Base-by-base conservation (phyloP, 2,888 invertebrate genomes). In the Tanypteryx hageni region DNA sequence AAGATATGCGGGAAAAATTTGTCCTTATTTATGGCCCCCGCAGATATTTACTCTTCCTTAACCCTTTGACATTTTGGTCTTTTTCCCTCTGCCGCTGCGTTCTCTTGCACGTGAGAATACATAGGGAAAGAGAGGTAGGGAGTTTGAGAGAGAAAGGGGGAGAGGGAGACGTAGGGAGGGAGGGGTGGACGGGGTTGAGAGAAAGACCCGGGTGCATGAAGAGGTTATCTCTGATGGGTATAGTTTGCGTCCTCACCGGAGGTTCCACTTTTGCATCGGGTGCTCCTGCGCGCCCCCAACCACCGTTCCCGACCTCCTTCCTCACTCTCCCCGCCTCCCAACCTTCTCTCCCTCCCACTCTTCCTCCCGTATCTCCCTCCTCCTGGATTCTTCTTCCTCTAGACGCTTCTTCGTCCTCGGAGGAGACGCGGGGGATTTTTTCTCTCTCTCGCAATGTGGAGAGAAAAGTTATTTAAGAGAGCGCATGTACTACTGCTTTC, bases 11-110 rank as follows among this genome's bases (percentile, higher is more conserved):
- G 31, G 16, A 61, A 61, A 86, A 86, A 86, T 86, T 86, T 86
- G 86, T 86, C 86, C 86, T 61, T 86, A 86, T 86, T 86, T 86
- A 86, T 59, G 86, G 86, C 86, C 86, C 59, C 86, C 16, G 86
- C 8, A 59, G 86, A 59, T 86, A 86, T 86, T 86, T 86, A 86
- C 86, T 86, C 86, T 86, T 61, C 86, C 86, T 61, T 86, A 61
- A 86, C 58, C 86, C 86, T 86, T 86, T 58, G 86, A 18, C 86
- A 61, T 86, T 86, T 86, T 59, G 86, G 16, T 86, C 86, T 86
- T 86, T 59, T 86, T 27, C 22, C 86, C 86, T 22, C 14, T 31
- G 83, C 83, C 18, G 18, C 56, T 44, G 22, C 59, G 59, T 56
- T 81, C 61, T n/a, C 86, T 9, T 27, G 59, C 14, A 31, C 61